A percentile compares a stretch with the other conserved stretches of the same genome.
phyloP scores from a whole-genome alignment of 2,797 vertebrate species.

The Ptychadena robeensis region DNA sequence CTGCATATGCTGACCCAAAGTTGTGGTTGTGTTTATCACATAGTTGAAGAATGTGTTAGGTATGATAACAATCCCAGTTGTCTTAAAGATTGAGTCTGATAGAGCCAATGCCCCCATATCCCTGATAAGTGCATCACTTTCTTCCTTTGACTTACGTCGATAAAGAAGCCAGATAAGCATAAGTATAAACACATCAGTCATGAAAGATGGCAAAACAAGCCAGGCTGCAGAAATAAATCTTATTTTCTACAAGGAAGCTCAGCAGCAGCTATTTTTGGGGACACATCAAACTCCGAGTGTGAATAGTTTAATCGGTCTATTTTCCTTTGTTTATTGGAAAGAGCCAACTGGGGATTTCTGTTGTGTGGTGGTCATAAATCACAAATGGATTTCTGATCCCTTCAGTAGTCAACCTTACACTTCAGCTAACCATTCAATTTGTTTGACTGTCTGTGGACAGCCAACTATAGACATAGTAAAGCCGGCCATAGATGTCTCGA shows the following conservation, averaged over 20 bases:
- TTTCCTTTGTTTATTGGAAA: not conserved
- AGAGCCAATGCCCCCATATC: not conserved
- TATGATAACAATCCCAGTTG: constrained; percentile 14
- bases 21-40: not conserved
- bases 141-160: not conserved
- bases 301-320: not conserved
- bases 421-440: not conserved
- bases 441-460: not conserved
- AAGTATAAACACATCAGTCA: constrained; percentile 5
- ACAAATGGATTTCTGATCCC: not conserved
- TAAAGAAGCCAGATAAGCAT: not conserved
- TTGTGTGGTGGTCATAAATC: not conserved
- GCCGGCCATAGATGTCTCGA: too few relatives aligned
- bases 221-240: not conserved
- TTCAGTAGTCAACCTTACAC: not conserved
- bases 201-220: not conserved
- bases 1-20: not conserved
- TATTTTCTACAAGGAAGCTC: not conserved
- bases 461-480: too few relatives aligned
- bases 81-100: constrained; percentile 12
- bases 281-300: not conserved
- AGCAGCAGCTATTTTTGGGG: not conserved
- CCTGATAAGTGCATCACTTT: not conserved
- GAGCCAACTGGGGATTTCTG: not conserved
- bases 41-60: not conserved